Evolutionary conservation across 1,140 invertebrate species (phyloP), one percentile per base, ranked within the genome.

Genomic region (Globodera rostochiensis): DNA sequence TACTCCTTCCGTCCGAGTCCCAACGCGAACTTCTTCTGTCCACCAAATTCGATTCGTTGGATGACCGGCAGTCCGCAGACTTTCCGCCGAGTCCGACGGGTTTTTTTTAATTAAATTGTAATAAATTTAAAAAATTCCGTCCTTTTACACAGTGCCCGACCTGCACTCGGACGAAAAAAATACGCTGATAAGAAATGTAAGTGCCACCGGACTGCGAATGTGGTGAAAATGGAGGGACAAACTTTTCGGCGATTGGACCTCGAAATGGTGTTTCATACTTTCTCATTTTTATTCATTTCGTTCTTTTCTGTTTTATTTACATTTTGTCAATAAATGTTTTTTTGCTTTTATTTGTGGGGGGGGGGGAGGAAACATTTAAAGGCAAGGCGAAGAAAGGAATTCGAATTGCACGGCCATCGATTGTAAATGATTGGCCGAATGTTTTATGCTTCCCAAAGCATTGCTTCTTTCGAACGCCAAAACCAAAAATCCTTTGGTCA

Each of bases 131-230:
- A 73, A 45, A 74, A 36, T 36, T 36, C 25, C 25, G 57, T 2
- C 2, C 36, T 69, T 25, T 45, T 21, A 21, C 21, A 66, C 77
- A 47, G 85, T 88, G 15, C 85, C 87, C 21, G 87, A 88, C 80
- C 81, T 88, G 21, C 87, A 88, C 53, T 88, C 87, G 36, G 87
- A 88, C 74, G 87, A 88, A 75, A 88, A 88, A 77, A 88, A 88
- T 74, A 87, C 77, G 60, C 75, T 84, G 45, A 87, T 86, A 46
- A 80, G 84, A 45, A 80, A 82, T 49, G 73, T 75, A 53, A 86
- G 84, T 46, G 67, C 69, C 21, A 74, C 71, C 25, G 84, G 84
- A 13, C 73, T 85, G 49, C 19, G 85, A 67, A 86, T 85, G 85
- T 85, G 84, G 84, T 85, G 83, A 84, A 60, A 77, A 47, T 46